A percentile compares a stretch with the other conserved stretches of the same genome.
Conservation (phyloP, 2,797 vertebrate genomes). For the Hippocampus kuda region DNA sequence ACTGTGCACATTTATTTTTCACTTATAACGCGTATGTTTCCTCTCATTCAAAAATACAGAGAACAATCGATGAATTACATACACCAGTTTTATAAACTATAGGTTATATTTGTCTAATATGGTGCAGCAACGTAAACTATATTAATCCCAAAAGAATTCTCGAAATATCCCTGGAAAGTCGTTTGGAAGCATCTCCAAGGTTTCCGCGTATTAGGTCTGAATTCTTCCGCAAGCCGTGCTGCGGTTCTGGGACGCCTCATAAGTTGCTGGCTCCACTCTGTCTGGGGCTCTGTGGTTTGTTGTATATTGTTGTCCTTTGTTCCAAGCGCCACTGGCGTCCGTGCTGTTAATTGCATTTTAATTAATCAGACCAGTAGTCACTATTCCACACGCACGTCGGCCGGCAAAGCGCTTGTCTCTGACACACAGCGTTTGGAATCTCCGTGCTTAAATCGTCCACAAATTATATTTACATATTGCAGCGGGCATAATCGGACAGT, state of each 20-base stretch:
- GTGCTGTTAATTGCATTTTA: slow-evolving; percentile 21
- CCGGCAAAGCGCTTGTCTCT: not conserved
- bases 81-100: not conserved
- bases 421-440: slow-evolving; percentile 3
- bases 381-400: slow-evolving; percentile 9
- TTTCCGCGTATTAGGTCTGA: slow-evolving; percentile 14
- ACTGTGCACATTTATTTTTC: not conserved
- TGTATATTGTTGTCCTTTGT: slow-evolving; percentile 49
- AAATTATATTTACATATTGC: not conserved
- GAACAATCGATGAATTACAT: not conserved
- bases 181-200: not conserved
- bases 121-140: not conserved
- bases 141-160: not conserved
- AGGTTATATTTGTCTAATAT: not conserved
- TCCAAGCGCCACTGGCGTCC: slow-evolving; percentile 11
- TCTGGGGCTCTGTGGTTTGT: slow-evolving; percentile 53
- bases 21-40: not conserved
- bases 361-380: slow-evolving; percentile 13
- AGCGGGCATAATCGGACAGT: not conserved
- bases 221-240: slow-evolving; percentile 56
- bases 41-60: not conserved
- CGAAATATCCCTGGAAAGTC: not conserved
- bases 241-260: slow-evolving; percentile 63
- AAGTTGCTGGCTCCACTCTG: slow-evolving; percentile 68
- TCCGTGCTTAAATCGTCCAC: not conserved